Conservation (phyloP, 2,113 vertebrate species). For the Daphoenositta chrysoptera region DNA sequence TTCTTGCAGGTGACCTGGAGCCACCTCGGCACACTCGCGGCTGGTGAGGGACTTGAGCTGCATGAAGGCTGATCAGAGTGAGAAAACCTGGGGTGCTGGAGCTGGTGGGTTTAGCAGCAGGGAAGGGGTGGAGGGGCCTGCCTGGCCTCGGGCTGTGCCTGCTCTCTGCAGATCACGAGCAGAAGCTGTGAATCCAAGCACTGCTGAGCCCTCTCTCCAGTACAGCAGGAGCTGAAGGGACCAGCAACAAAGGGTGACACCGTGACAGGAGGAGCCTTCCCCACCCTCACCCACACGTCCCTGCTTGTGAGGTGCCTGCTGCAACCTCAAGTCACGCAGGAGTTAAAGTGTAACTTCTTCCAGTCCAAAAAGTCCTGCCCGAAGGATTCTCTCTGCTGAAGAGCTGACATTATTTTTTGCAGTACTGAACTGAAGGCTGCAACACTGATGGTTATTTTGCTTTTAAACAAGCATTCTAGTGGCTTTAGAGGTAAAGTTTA, state of each 20-base stretch:
- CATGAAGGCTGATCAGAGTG: not conserved
- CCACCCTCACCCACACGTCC: not conserved
- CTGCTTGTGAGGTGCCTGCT: not conserved
- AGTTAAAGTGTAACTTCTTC: not conserved
- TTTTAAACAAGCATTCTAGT: not conserved
- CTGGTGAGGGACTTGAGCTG: no score
- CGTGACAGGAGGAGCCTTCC: not conserved
- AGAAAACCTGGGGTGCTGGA: not conserved
- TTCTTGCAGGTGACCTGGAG: not conserved
- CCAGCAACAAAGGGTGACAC: not conserved
- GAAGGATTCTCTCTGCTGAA: not conserved
- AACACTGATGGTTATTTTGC: not conserved
- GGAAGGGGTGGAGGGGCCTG: not conserved
- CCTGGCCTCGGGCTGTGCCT: not conserved
- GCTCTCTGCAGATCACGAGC: not conserved
- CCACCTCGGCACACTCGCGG: fast-evolving
- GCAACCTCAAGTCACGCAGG: not conserved
- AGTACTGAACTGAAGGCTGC: not conserved
- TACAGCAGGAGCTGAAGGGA: not conserved
- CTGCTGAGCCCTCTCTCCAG: not conserved
- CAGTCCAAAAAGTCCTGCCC: not conserved
- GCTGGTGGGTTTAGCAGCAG: not conserved
- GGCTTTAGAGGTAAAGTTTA: not conserved
- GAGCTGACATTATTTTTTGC: not conserved
- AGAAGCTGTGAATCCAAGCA: not conserved